phyloP scores from a whole-genome alignment of 2,888 invertebrate species.

The Lasioglossum villosulum region DNA sequence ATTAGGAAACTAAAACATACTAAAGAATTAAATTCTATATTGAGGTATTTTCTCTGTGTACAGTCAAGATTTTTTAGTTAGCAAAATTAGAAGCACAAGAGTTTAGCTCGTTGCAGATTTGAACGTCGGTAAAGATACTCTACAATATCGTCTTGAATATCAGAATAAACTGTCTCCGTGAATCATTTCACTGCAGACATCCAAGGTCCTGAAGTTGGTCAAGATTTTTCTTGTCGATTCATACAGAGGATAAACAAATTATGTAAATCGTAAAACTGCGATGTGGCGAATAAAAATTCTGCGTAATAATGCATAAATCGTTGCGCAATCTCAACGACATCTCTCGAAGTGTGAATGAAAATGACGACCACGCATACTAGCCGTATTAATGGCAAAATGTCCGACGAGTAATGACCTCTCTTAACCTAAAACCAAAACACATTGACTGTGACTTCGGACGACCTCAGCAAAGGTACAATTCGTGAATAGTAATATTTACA shows the following conservation, averaged over 20 bases:
- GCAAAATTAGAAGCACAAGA: neutral
- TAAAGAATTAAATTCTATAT: neutral
- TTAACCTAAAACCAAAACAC: slow-evolving; percentile 15
- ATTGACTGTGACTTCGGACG: neutral
- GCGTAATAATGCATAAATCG: slow-evolving; percentile 44
- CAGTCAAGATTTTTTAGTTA: neutral
- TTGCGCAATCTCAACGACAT: neutral
- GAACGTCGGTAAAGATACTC: neutral
- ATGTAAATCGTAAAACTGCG: slow-evolving; percentile 10
- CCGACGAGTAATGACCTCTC: slow-evolving; percentile 48
- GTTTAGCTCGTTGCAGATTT: neutral
- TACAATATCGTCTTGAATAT: neutral
- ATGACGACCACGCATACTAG: slow-evolving; percentile 26
- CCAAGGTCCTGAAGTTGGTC: slow-evolving; percentile 47
- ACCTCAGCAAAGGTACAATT: neutral
- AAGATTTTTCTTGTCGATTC: neutral
- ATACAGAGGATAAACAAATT: slow-evolving; percentile 24
- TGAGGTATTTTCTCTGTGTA: neutral
- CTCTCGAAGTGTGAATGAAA: slow-evolving; percentile 13
- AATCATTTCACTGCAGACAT: neutral
- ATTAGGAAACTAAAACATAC: neutral
- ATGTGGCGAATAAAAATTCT: slow-evolving; percentile 18
- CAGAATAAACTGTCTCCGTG: neutral
- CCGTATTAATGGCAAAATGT: slow-evolving; percentile 25
- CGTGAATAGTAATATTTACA: neutral